Conservation (phyloP, 2,113 vertebrate species). For the Himantopus leucocephalus region DNA sequence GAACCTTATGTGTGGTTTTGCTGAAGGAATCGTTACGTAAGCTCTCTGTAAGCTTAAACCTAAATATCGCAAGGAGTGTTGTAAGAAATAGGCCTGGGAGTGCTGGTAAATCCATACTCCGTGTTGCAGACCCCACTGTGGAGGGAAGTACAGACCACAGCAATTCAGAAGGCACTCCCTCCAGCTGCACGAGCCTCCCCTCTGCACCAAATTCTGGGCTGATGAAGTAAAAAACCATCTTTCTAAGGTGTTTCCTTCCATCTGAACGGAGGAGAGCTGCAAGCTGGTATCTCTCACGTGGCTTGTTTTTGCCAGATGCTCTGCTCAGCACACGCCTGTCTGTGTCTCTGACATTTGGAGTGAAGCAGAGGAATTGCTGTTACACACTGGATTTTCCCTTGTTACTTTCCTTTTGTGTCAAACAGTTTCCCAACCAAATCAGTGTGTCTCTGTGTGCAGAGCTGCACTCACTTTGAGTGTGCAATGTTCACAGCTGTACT, state of each 20-base stretch:
- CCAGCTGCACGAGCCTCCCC: not conserved
- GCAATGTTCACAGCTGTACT: not conserved
- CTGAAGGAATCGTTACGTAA: not conserved
- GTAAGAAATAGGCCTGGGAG: not conserved
- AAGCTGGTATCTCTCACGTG: not conserved
- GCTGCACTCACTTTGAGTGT: not conserved
- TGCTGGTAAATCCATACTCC: not conserved
- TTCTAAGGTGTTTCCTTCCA: not conserved
- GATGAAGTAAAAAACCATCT: not conserved
- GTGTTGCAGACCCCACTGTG: fast-evolving
- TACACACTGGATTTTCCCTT: not conserved
- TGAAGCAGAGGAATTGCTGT: not conserved
- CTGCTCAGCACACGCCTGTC: not conserved
- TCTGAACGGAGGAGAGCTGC: not conserved
- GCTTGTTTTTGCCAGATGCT: not conserved
- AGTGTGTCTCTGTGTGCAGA: not conserved
- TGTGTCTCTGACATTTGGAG: not conserved
- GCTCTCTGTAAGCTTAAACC: not conserved
- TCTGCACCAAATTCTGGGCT: not conserved
- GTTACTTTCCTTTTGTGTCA: not conserved
- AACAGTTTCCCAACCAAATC: not conserved
- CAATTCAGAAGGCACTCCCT: fast-evolving
- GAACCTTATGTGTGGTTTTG: not conserved
- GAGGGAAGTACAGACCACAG: not conserved
- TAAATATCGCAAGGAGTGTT: not conserved